Conservation (phyloP, 2,888 invertebrate species). For the Taphrorychus bicolor region DNA sequence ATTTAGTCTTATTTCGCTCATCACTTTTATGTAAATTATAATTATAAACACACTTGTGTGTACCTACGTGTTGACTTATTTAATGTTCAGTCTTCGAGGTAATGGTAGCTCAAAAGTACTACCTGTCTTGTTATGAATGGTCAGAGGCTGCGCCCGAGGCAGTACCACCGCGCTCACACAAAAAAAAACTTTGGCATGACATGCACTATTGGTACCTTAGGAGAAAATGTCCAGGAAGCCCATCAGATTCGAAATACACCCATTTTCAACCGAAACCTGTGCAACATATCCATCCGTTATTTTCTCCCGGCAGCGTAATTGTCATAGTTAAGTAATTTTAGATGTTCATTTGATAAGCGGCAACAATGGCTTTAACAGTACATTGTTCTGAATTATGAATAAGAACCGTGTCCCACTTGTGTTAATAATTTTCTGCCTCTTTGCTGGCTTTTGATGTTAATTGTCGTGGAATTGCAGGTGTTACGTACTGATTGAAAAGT, state of each 20-base stretch:
- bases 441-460: neutral
- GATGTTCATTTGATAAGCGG: conserved; percentile 10
- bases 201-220: no score
- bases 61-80: conserved; percentile 12
- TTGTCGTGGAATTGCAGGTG: neutral
- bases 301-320: neutral
- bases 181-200: no score
- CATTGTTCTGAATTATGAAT: conserved; percentile 6
- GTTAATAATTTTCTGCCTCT: neutral
- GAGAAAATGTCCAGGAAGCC: no score
- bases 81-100: conserved; percentile 1
- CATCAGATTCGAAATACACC: no score
- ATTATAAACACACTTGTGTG: conserved; percentile 2
- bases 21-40: conserved; percentile 25
- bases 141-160: neutral
- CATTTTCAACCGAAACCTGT: no score
- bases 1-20: conserved; percentile 14
- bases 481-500: neutral
- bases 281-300: neutral
- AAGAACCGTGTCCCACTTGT: conserved; percentile 7
- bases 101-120: neutral
- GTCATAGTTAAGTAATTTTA: conserved; percentile 5
- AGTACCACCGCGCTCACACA: no score
- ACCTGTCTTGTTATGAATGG: neutral
- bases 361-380: conserved; percentile 11